These are phyloP conservation scores for Eubasilissa regina DNA, from an alignment of 1,140 invertebrate genomes.

Conservation along the genomic window DNA sequence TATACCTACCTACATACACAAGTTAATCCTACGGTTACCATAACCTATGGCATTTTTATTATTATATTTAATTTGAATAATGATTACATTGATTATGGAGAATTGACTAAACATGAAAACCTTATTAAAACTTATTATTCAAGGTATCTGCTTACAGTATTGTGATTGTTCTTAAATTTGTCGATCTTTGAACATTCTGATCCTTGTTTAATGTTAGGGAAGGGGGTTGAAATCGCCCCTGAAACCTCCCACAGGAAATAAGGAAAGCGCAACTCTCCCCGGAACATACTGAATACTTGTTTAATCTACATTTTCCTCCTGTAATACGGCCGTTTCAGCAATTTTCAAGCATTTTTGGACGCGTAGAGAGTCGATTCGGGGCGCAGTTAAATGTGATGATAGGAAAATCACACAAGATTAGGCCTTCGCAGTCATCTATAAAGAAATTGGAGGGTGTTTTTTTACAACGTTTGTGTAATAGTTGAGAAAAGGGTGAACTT, in stretches of 20 bases:
- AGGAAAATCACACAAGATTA: slow-evolving; percentile 4
- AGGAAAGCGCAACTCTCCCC: neutral
- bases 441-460: neutral
- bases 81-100: no score
- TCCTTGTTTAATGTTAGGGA: neutral
- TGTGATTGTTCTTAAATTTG: no score
- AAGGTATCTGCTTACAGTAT: no score
- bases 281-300: slow-evolving; percentile 18
- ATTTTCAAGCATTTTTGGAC: neutral
- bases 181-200: neutral
- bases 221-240: neutral
- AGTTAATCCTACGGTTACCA: no score
- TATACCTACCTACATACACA: no score
- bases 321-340: neutral
- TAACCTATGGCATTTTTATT: no score
- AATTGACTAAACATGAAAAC: no score
- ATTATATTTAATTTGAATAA: no score
- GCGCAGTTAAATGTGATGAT: slow-evolving; percentile 25
- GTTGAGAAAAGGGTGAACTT: no score
- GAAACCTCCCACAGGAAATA: slow-evolving; percentile 1
- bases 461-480: no score
- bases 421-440: slow-evolving; percentile 1
- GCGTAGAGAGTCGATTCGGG: neutral
- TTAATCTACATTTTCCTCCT: slow-evolving; percentile 22
- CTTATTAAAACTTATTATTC: no score